Conservation (phyloP, 2,113 vertebrate genomes). For the Cyanoderma ruficeps region DNA sequence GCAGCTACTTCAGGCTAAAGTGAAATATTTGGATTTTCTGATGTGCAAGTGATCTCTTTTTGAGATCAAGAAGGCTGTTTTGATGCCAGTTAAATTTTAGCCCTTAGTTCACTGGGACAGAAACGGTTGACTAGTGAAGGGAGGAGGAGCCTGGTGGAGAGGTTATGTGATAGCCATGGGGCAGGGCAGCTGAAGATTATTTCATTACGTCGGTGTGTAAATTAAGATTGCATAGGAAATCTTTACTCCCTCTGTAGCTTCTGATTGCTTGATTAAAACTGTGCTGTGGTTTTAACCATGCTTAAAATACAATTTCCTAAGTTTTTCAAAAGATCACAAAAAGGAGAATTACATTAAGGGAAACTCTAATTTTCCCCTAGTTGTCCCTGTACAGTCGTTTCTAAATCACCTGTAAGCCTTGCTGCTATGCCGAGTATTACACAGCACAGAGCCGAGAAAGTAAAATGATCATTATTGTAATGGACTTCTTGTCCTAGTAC, state of each 20-base stretch:
- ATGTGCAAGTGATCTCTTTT: not conserved
- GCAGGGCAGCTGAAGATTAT: not conserved
- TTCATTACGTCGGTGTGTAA: not conserved
- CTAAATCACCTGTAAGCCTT: conserved; percentile 25
- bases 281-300: not conserved
- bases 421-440: not conserved
- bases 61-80: not conserved
- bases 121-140: not conserved
- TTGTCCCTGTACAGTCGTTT: not conserved
- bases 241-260: not conserved
- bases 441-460: not conserved
- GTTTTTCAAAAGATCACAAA: conserved; percentile 4
- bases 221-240: conserved; percentile 13
- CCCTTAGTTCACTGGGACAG: not conserved
- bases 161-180: not conserved
- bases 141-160: not conserved
- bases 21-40: not conserved
- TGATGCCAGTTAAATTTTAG: not conserved
- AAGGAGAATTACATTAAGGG: conserved; percentile 36
- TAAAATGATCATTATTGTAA: conserved; percentile 47
- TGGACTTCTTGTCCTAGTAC: conserved; percentile 17
- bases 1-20: not conserved
- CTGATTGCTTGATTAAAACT: not conserved
- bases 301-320: conserved; percentile 1
- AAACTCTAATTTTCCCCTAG: not conserved